Percentiles rank a stretch among this genome's conserved stretches.
These are phyloP conservation scores for Dipodomys spectabilis DNA, from an alignment of 2,113 vertebrate genomes.

Conservation along the genomic window DNA sequence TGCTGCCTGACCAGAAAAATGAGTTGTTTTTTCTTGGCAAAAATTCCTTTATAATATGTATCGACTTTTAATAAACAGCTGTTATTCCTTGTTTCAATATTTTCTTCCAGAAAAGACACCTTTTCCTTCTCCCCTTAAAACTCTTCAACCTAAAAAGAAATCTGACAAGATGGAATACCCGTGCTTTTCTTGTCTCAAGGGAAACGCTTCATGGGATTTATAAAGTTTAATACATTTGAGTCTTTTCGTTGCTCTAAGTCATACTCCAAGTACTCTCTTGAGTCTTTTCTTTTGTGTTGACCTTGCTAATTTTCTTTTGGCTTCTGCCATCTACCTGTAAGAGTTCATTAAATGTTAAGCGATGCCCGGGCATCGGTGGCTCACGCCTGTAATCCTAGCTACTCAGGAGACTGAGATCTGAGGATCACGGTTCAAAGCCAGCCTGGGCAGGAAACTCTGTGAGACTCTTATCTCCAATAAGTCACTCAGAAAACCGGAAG, in stretches of 20 bases:
- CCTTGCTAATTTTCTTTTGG: conserved; percentile 83
- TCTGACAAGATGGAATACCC: not conserved
- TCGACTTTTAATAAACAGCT: not conserved
- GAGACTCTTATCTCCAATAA: no score
- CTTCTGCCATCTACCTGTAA: conserved; percentile 75
- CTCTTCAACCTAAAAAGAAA: not conserved
- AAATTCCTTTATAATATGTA: conserved; percentile 5
- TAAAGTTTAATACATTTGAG: conserved; percentile 67
- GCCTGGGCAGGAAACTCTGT: no score
- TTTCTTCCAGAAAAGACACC: not conserved
- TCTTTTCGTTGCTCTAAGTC: conserved; percentile 58
- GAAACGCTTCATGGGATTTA: conserved; percentile 11
- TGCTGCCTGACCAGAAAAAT: not conserved
- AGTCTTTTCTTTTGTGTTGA: conserved; percentile 74
- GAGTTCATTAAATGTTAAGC: conserved; percentile 76
- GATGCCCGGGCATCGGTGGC: no score
- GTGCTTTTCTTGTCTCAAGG: conserved; percentile 23
- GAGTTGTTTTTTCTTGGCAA: not conserved
- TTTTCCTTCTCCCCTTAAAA: not conserved
- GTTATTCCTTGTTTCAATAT: not conserved
- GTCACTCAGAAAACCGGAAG: no score
- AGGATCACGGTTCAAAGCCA: no score
- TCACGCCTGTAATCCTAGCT: no score
- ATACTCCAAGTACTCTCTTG: conserved; percentile 40
- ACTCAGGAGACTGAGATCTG: no score